Base-by-base conservation (phyloP, 2,797 vertebrate species). In the Lacerta viridis region DNA sequence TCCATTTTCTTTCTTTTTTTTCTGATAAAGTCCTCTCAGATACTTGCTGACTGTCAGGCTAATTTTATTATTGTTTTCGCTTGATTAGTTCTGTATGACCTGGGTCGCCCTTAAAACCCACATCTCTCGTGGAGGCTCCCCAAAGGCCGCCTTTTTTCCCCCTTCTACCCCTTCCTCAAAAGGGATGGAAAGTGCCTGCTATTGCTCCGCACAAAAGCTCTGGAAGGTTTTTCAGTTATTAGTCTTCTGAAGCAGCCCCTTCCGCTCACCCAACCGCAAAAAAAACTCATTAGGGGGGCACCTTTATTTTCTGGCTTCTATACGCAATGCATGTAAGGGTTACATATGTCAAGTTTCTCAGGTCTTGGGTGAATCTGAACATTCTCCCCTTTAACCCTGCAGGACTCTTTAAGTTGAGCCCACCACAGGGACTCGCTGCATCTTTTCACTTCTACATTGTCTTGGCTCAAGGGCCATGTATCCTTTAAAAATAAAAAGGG, bases 51-150 rank as follows among this genome's bases (percentile, higher is more conserved):
- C 96, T 96, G 97, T 96, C 97, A 97, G 95, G 96, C 97, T 98
- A 95, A 96, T 97, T 97, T 97, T 97, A 95, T 95, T 97, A 98
- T 98, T 98, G 97, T 97, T 98, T 97, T 97, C 96, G 95, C 97
- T 97, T 96, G 97, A 98, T 98, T 97, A 97, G 97, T 97, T 98
- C 96, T 97, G 97, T 97, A 95, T 98, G 98, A 98, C 98, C 97
- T 96, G 94, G 95, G 94, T 98, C 97, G 97, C 98, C 98, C 97
- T 96, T 97, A 97, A 97, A 97, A 98, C 96, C 98, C 97, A 92
- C 87, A 96, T 97, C 97, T 97, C 97, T 97, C 97, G 94, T 96
- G 96, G 97, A 97, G 96, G 96, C 95, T 96, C 94, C 84, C 92
- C 4, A 95, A 96, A 96, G 95, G 91, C 95, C 95, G 36, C 46